Conservation (phyloP, 2,888 invertebrate species). For the Drosophila kokeensis region DNA sequence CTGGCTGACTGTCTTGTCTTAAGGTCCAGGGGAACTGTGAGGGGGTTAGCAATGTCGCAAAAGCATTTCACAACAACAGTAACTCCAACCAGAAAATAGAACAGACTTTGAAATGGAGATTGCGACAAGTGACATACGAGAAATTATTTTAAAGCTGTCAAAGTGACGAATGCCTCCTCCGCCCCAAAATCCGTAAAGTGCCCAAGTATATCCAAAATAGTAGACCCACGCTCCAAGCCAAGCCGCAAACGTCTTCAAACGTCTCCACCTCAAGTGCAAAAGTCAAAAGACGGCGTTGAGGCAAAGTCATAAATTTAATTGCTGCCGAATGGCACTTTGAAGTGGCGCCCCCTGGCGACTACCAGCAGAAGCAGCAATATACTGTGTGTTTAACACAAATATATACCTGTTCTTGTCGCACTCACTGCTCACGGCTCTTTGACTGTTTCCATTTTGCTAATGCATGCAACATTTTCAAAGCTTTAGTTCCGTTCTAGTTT, state of each 20-base stretch:
- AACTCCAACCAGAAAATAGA: constrained; percentile 1
- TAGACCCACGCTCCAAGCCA: constrained; percentile 16
- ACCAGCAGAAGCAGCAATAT: constrained; percentile 19
- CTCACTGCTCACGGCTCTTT: neutral
- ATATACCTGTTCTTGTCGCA: constrained; percentile 10
- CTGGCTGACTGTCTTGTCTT: neutral
- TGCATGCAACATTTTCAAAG: constrained; percentile 64
- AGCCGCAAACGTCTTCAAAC: constrained; percentile 6
- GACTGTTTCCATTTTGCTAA: constrained; percentile 69
- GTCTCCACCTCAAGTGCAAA: constrained; percentile 42
- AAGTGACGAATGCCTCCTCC: constrained; percentile 7
- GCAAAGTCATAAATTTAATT: constrained; percentile 59
- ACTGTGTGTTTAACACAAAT: constrained; percentile 20
- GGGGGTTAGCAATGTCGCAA: constrained; percentile 27
- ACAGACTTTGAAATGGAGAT: constrained; percentile 4
- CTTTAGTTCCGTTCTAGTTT: constrained; percentile 73
- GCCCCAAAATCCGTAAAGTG: constrained; percentile 27
- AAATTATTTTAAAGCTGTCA: constrained; percentile 55
- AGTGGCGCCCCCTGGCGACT: constrained; percentile 47
- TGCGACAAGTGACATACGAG: constrained; percentile 45
- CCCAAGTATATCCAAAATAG: constrained; percentile 30
- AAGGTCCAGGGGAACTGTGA: constrained; percentile 4
- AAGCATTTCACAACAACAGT: constrained; percentile 21
- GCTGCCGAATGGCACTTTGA: constrained; percentile 54
- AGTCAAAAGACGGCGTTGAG: constrained; percentile 46